Base-by-base conservation (phyloP, 64 coral and sea anemone genomes). In the Porites lutea region DNA sequence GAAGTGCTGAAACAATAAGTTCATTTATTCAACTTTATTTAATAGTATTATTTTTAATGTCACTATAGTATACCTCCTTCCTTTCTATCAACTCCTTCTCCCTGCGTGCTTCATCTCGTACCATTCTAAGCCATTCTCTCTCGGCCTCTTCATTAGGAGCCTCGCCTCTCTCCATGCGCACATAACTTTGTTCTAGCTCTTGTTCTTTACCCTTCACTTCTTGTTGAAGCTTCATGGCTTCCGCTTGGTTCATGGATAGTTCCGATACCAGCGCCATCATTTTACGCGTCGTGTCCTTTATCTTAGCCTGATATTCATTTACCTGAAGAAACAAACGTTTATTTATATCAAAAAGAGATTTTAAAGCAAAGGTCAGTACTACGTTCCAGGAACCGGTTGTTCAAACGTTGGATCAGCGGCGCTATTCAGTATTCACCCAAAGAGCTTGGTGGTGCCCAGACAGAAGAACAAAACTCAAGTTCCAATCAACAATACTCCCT, bases 221-320 rank as follows among this genome's bases (percentile, higher is more conserved):
- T 55, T 99, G 97, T 19, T 99, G 97, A 13, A 99, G 88, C 70
- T 99, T 99, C 78, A 99, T 82, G 10, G 97, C 97, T 60, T 75
- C 87, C 14, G 97, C 97, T 66, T 99, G 97, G 61, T 99, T 93
- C 97, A 99, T 99, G 43, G 97, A 99, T 46, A 99, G 84, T 52
- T 99, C 97, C 0, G 97, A 99, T 6, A 99, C 97, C 83, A 99
- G 90, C 11, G 97, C 97, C 97, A 99, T 99, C 97, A 99, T 99
- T 68, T 99, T 99, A 57, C 97, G 91, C 20, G 97, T 99, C 0
- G 97, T 99, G 70, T 95, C 97, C 61, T 99, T 99, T 79, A 99
- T 99, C 61, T 94, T 99, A 18, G 94, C 97, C 91, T 99, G 97
- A 79, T 95, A 99, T 60, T 99, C 97, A 37, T 99, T 99, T 2